Evolutionary conservation across 2,797 vertebrate species (phyloP), one percentile per base, ranked within the genome.

Genomic region (Yasuhikotakia modesta): DNA sequence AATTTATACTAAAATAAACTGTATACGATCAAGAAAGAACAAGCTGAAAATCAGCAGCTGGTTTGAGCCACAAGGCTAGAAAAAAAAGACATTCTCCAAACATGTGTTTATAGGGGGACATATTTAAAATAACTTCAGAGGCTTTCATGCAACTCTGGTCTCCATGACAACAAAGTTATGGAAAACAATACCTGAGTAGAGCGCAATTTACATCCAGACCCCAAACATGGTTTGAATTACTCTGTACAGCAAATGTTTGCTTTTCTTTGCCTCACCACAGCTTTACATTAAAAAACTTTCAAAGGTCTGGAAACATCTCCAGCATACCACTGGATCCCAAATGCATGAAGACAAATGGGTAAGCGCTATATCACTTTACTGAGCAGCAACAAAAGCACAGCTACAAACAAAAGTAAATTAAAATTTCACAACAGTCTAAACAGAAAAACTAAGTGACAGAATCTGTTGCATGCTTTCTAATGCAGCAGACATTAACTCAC

Each of bases 221-320:
- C 88, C 91, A 92, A 93, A 94, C 86, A 87, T 91, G 93, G 90
- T 93, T 95, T 92, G 91, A 90, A 95, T 96, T 92, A 94, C 90
- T 90, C 80, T 87, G 85, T 88, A 89, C 87, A 85, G 88, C 81
- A 82, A 80, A 85, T 84, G 86, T 93, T 94, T 91, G 91, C 89
- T 93, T 93, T 94, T 89, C 91, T 94, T 93, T 91, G 90, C 91
- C 90, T 90, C 43, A 85, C 91, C 84, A 89, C 90, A 85, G 85
- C 87, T 93, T 92, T 92, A 90, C 82, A 82, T 92, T 94, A 86
- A 91, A 85, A 89, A 88, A 81, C 88, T 86, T 82, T 78, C 79
- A 73, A 66, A 82, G 50, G 84, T 87, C 81, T 87, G 86, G 86
- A 89, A 87, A 87, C 43, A 73, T 77, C 84, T 78, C 87, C 78